phyloP scores from a whole-genome alignment of 2,888 invertebrate species.

The Drosophila maculinotata region DNA sequence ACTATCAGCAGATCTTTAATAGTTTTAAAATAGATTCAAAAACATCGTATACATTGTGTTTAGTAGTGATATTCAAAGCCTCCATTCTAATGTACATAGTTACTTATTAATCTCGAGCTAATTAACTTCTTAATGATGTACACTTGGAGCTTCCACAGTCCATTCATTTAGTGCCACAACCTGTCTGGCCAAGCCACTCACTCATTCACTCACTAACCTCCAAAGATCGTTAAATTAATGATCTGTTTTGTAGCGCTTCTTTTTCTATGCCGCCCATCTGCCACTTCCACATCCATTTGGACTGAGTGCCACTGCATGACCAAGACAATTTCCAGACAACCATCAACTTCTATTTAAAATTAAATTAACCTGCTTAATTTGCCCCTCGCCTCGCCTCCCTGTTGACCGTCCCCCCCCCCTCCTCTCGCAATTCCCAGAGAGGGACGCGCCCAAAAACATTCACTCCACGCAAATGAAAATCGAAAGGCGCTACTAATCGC shows the following conservation, averaged over 20 bases:
- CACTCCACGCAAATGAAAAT: conserved; percentile 63
- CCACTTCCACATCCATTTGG: neutral
- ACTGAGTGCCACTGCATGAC: conserved; percentile 41
- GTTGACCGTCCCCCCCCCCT: no score
- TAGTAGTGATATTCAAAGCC: neutral
- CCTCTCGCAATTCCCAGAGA: neutral
- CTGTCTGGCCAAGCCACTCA: conserved; percentile 53
- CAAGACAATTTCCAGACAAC: conserved; percentile 50
- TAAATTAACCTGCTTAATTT: conserved; percentile 80
- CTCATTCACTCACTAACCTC: conserved; percentile 59
- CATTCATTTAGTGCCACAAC: conserved; percentile 35
- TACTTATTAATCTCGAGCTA: conserved; percentile 30
- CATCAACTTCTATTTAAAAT: conserved; percentile 79
- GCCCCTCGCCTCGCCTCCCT: no score
- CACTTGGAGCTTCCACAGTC: conserved; percentile 32
- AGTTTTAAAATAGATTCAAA: conserved; percentile 1
- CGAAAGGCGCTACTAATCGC: conserved; percentile 81
- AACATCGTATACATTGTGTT: neutral
- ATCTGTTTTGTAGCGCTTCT: conserved; percentile 65
- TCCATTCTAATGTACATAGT: conserved; percentile 44
- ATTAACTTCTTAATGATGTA: conserved; percentile 64
- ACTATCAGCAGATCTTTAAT: no score
- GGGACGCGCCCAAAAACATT: conserved; percentile 74
- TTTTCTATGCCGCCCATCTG: conserved; percentile 6
- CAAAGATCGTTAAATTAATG: conserved; percentile 75